Evolutionary conservation across 2,113 vertebrate species (phyloP).

Genomic region (Calyptomena viridis): DNA sequence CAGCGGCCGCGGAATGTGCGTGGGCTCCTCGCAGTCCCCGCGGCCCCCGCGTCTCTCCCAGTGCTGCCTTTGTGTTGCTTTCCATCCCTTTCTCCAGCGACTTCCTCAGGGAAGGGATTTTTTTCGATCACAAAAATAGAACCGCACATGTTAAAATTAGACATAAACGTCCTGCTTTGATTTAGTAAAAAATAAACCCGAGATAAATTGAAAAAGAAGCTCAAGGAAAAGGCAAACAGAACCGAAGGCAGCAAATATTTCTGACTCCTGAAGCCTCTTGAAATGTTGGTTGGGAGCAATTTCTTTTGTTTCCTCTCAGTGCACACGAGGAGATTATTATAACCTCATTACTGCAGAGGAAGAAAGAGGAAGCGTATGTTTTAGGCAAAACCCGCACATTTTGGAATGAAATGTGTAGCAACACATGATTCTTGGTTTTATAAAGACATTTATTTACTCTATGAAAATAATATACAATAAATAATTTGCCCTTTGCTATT

Average conservation of each 20-base stretch:
- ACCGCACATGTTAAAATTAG: neutral
- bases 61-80: neutral
- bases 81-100: neutral
- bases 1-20: neutral
- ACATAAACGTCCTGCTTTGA: neutral
- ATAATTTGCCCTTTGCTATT: constrained; percentile 95
- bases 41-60: neutral
- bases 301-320: neutral
- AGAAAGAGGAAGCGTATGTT: neutral
- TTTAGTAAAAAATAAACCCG: neutral
- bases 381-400: accelerated
- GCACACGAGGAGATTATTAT: neutral
- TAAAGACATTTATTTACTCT: constrained; percentile 89
- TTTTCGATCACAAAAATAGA: neutral
- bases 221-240: accelerated
- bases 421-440: constrained; percentile 42
- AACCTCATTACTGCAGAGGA: neutral
- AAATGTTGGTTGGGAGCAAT: neutral
- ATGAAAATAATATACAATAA: constrained; percentile 99
- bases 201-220: accelerated
- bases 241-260: neutral
- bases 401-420: neutral
- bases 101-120: neutral
- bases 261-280: neutral
- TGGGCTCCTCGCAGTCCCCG: neutral